Percentiles rank a stretch among this genome's conserved stretches.
Conservation (phyloP, 2,113 vertebrate genomes). For the Macrotis lagotis region DNA sequence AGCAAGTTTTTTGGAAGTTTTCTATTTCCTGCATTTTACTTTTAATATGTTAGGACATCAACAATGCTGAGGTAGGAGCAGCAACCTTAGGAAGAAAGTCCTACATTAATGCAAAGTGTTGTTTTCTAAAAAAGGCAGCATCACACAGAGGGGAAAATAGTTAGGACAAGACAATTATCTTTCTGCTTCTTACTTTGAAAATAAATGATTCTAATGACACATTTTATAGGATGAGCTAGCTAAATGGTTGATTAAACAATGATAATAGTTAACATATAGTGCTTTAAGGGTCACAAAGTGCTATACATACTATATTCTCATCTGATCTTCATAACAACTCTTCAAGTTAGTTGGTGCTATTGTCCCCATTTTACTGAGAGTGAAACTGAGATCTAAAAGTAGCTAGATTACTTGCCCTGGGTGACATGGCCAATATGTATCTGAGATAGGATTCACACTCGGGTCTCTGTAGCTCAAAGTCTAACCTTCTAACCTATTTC, state of each 20-base stretch:
- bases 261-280: neutral
- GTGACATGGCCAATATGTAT: neutral
- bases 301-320: neutral
- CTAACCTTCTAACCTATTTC: neutral
- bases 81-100: neutral
- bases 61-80: neutral
- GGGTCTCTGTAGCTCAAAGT: neutral
- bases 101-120: neutral
- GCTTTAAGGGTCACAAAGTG: neutral
- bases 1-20: neutral
- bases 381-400: neutral
- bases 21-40: constrained; percentile 5
- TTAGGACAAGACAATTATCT: constrained; percentile 12
- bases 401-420: neutral
- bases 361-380: neutral
- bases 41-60: neutral
- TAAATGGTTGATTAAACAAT: neutral
- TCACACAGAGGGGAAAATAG: neutral
- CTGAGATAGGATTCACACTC: neutral
- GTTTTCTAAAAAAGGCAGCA: neutral
- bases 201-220: neutral
- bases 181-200: constrained; percentile 15
- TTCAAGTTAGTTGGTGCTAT: neutral
- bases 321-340: neutral
- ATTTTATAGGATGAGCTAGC: neutral